Evolutionary conservation across 2,888 invertebrate genomes (phyloP).

Genomic region (Julus scanicus): DNA sequence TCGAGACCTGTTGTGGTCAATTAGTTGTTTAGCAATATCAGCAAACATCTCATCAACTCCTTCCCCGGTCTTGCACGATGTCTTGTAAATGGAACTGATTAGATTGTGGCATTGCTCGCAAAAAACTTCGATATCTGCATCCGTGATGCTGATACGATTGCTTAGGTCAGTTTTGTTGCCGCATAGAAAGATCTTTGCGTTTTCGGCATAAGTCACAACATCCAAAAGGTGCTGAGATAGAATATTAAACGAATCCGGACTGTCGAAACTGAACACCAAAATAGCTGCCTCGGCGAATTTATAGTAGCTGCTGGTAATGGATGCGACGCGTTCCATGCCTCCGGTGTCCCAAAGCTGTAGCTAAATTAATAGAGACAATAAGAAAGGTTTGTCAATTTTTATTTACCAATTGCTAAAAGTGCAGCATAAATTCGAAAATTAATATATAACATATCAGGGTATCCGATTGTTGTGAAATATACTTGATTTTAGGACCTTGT

Average conservation of each 20-base stretch:
- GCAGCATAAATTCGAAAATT: too few species aligned
- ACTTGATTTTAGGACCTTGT: too few species aligned
- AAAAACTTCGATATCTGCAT: slow-evolving; percentile 88
- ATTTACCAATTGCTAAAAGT: too few species aligned
- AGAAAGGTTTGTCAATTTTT: not conserved
- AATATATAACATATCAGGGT: too few species aligned
- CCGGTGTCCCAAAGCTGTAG: slow-evolving; percentile 95
- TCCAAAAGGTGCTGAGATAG: slow-evolving; percentile 92
- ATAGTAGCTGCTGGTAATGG: slow-evolving; percentile 94
- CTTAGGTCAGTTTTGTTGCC: slow-evolving; percentile 90
- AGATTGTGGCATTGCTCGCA: slow-evolving; percentile 92
- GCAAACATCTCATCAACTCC: slow-evolving; percentile 91
- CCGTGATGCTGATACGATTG: slow-evolving; percentile 77
- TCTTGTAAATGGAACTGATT: slow-evolving; percentile 87
- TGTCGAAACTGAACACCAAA: slow-evolving; percentile 89
- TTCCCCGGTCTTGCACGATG: slow-evolving; percentile 87
- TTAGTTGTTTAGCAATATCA: slow-evolving; percentile 84
- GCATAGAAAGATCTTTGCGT: slow-evolving; percentile 93
- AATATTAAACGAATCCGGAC: slow-evolving; percentile 90
- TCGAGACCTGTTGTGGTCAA: slow-evolving; percentile 82
- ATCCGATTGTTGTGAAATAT: too few species aligned
- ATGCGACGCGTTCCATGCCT: slow-evolving; percentile 95
- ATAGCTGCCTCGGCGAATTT: slow-evolving; percentile 96
- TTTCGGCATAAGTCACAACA: slow-evolving; percentile 92
- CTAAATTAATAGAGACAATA: slow-evolving; percentile 71